phyloP scores from a whole-genome alignment of 2,888 invertebrate genomes.

The Scotopteryx bipunctaria region DNA sequence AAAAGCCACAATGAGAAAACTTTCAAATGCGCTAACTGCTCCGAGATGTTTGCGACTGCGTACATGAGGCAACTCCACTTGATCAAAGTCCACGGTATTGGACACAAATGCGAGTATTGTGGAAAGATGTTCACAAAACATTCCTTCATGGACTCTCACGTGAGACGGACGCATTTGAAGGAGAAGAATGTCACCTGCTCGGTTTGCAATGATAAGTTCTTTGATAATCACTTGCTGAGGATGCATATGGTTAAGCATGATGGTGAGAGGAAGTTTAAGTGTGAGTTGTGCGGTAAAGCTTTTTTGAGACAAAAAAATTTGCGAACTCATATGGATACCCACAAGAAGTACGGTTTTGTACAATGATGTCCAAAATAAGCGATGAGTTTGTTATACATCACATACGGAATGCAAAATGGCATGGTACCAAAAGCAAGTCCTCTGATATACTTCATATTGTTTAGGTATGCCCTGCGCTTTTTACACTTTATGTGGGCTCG shows the following conservation, averaged over 20 bases:
- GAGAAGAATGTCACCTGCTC: conserved; percentile 73
- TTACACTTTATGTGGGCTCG: no score
- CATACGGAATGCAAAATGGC: no score
- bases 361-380: conserved; percentile 25
- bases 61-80: conserved; percentile 80
- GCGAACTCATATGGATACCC: conserved; percentile 81
- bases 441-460: no score
- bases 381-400: no score
- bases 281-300: conserved; percentile 82
- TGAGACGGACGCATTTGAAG: conserved; percentile 72
- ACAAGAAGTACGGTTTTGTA: conserved; percentile 70
- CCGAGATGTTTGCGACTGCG: conserved; percentile 75
- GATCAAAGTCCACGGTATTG: conserved; percentile 73
- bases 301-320: conserved; percentile 84
- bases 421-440: no score
- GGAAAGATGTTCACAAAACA: conserved; percentile 74
- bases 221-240: conserved; percentile 66
- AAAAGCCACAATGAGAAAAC: conserved; percentile 68
- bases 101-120: conserved; percentile 69
- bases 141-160: conserved; percentile 74
- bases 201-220: conserved; percentile 69
- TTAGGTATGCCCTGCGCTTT: no score
- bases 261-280: conserved; percentile 79
- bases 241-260: conserved; percentile 82
- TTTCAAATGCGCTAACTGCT: conserved; percentile 68